phyloP scores from a whole-genome alignment of 1,140 invertebrate species.

The Cepaea nemoralis region DNA sequence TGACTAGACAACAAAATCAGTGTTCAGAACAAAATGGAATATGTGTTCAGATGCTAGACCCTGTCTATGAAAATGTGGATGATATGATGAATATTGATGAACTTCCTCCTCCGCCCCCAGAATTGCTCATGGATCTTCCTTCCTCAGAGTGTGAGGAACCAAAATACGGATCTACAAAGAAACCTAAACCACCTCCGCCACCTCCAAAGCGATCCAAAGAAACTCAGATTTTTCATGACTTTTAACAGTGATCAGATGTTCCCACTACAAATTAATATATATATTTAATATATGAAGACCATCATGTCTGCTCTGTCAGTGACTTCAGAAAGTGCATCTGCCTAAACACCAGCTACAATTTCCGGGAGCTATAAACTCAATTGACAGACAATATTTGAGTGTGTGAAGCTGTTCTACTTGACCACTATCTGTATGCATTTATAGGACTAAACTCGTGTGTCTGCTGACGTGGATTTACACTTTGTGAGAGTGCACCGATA shows the following conservation, averaged over 20 bases:
- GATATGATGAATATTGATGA: constrained; percentile 66
- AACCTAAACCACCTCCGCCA: constrained; percentile 59
- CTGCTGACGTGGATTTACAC: too few relatives aligned
- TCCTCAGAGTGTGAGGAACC: constrained; percentile 9
- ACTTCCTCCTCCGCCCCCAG: constrained; percentile 65
- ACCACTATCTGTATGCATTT: too few relatives aligned
- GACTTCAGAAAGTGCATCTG: too few relatives aligned
- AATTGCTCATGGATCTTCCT: constrained; percentile 61
- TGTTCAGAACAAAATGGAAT: constrained; percentile 47
- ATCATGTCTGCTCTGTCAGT: too few relatives aligned
- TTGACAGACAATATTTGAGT: too few relatives aligned
- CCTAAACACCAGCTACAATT: too few relatives aligned
- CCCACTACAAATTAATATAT: background rate
- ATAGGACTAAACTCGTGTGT: too few relatives aligned
- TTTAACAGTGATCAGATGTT: too few relatives aligned
- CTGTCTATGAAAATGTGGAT: constrained; percentile 64
- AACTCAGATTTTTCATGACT: constrained; percentile 55
- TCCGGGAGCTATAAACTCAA: too few relatives aligned
- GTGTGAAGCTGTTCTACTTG: too few relatives aligned
- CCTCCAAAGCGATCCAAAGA: constrained; percentile 64
- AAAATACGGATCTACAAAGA: constrained; percentile 41
- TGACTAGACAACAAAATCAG: constrained; percentile 28
- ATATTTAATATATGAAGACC: too few relatives aligned
- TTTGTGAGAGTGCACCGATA: too few relatives aligned
- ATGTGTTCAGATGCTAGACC: constrained; percentile 41